Evolutionary conservation across 2,888 invertebrate genomes (phyloP).

Genomic region (Drosophila nr. perissopoda): DNA sequence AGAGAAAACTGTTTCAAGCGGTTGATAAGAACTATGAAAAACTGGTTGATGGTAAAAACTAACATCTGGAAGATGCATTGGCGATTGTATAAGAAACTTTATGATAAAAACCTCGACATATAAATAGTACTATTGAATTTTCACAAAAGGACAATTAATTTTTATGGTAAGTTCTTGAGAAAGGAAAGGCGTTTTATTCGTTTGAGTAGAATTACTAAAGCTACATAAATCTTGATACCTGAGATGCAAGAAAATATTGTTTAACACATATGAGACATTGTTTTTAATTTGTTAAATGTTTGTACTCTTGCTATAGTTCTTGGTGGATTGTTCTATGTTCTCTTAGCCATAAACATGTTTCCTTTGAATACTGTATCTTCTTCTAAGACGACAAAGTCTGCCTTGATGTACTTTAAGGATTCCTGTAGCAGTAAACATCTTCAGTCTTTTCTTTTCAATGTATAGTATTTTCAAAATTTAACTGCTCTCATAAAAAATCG

Average conservation of each 20-base stretch:
- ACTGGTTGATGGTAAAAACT: not conserved
- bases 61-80: not conserved
- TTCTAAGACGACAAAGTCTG: not conserved
- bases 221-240: too few species aligned
- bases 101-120: not conserved
- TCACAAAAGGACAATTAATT: not conserved
- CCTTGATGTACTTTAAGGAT: too few species aligned
- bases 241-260: not conserved
- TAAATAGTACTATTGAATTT: not conserved
- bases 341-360: not conserved
- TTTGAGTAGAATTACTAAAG: not conserved
- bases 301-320: not conserved
- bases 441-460: not conserved
- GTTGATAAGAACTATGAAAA: too few species aligned
- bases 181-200: not conserved
- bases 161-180: not conserved
- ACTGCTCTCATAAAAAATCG: not conserved
- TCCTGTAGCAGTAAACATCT: not conserved
- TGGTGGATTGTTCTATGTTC: not conserved
- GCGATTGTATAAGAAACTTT: not conserved
- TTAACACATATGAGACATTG: not conserved
- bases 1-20: too few species aligned
- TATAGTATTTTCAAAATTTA: not conserved
- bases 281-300: not conserved
- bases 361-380: not conserved